phyloP scores from a whole-genome alignment of 2,797 vertebrate species.

The Cuniculus paca region DNA sequence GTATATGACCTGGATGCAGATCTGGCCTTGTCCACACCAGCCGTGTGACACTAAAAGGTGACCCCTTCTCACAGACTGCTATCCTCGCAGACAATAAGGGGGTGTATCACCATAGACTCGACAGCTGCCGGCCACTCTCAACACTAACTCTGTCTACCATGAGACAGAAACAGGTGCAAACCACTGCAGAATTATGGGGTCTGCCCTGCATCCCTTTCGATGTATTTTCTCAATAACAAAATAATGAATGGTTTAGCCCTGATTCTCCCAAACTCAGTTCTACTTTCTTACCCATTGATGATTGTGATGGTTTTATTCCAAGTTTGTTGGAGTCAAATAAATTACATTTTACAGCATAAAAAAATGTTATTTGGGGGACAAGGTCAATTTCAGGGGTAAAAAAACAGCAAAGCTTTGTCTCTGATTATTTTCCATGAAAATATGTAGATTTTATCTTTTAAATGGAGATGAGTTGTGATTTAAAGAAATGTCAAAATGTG shows the following conservation, averaged over 20 bases:
- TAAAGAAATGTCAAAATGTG: conserved; percentile 64
- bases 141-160: accelerated
- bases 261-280: conserved; percentile 44
- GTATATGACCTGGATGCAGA: neutral
- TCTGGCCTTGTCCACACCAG: neutral
- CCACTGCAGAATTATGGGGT: neutral
- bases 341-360: conserved; percentile 46
- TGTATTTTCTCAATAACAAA: conserved; percentile 47
- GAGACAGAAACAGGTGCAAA: neutral
- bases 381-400: conserved; percentile 42
- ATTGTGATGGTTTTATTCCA: conserved; percentile 42
- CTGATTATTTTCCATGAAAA: conserved; percentile 62
- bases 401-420: conserved; percentile 45
- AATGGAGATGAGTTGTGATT: conserved; percentile 69
- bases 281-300: conserved; percentile 45
- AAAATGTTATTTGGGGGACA: neutral
- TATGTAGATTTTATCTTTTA: conserved; percentile 66
- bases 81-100: neutral
- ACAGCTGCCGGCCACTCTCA: neutral
- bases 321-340: conserved; percentile 46
- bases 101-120: neutral
- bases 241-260: neutral
- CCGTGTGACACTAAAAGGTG: neutral
- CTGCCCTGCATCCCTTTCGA: neutral
- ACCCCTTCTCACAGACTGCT: neutral